phyloP scores from a whole-genome alignment of 2,113 vertebrate genomes.

The Silurus glanis region DNA sequence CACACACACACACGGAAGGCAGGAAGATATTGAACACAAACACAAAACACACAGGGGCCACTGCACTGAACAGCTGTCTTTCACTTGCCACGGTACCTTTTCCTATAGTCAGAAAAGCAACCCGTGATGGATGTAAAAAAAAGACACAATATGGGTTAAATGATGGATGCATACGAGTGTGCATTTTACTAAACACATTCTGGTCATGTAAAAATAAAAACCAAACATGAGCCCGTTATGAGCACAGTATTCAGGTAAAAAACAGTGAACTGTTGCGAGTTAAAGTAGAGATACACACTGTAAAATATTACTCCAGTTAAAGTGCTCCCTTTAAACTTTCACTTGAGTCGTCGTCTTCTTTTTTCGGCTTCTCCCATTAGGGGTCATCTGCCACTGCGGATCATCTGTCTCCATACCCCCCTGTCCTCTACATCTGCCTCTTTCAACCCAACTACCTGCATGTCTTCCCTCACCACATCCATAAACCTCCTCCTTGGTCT shows the following conservation, averaged over 20 bases:
- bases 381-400: no score
- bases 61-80: constrained; percentile 7
- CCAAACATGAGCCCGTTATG: background rate
- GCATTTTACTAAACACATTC: background rate
- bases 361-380: no score
- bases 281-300: no score
- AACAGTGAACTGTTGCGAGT: background rate
- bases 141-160: constrained; percentile 26
- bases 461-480: no score
- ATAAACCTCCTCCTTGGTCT: no score
- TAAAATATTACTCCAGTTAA: no score
- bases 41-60: constrained; percentile 24
- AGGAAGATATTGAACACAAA: constrained; percentile 12
- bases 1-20: no score
- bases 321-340: no score
- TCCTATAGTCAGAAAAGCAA: constrained; percentile 46
- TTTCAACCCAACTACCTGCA: no score
- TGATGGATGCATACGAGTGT: background rate
- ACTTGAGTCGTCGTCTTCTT: no score
- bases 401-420: no score
- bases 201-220: background rate
- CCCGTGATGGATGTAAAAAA: constrained; percentile 15
- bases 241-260: background rate
- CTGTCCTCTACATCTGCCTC: no score
- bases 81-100: constrained; percentile 45